Conservation (phyloP, 2,113 vertebrate genomes). For the Okapia johnstoni region DNA sequence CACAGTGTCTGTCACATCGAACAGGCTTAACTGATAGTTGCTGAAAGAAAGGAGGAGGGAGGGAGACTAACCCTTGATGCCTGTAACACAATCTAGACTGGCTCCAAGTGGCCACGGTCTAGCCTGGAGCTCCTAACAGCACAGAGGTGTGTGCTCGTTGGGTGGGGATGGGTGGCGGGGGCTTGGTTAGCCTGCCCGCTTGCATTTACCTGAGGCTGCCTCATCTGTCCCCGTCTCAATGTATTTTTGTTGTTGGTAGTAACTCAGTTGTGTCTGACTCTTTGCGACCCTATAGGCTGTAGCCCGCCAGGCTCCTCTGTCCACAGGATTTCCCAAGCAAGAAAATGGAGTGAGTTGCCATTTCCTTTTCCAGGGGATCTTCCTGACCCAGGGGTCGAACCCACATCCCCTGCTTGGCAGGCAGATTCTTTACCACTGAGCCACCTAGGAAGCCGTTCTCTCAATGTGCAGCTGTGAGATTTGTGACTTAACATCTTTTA, state of each 20-base stretch:
- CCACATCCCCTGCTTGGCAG: not conserved
- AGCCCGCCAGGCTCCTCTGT: not conserved
- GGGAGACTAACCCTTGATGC: not conserved
- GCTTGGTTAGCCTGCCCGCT: not conserved
- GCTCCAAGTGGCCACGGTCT: not conserved
- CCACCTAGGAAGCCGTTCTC: not conserved
- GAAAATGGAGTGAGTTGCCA: not conserved
- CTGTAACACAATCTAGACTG: not conserved
- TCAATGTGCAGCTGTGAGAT: not conserved
- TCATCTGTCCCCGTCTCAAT: not conserved
- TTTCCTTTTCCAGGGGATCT: not conserved
- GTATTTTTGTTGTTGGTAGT: not conserved
- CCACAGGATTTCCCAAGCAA: not conserved
- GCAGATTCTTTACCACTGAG: not conserved
- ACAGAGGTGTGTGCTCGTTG: rapidly evolving
- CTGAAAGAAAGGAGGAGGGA: not conserved
- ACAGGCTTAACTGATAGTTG: not conserved
- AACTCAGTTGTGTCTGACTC: not conserved
- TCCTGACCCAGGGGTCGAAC: not conserved
- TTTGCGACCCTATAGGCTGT: not conserved
- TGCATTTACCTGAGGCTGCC: not conserved
- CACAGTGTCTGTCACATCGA: not conserved
- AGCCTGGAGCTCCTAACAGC: not conserved
- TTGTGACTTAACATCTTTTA: not conserved
- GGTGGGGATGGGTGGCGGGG: not conserved